These are phyloP conservation scores for Caenorhabditis afra DNA, from an alignment of 2,888 invertebrate genomes.

Conservation along the genomic window DNA sequence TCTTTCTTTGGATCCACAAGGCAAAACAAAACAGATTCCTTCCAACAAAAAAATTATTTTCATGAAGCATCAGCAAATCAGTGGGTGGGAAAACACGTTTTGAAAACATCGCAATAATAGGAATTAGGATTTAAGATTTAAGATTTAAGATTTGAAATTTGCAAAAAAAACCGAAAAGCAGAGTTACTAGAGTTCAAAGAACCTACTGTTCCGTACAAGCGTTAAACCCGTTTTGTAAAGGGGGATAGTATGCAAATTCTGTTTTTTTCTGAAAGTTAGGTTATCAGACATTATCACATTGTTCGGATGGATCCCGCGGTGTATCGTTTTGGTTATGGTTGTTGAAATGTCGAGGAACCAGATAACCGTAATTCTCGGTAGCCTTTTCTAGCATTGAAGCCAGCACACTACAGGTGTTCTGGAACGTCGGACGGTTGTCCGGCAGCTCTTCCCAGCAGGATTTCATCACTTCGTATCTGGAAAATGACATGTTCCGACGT, in stretches of 20 bases:
- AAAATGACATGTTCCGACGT: slow-evolving; percentile 16
- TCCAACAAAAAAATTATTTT: too few species aligned
- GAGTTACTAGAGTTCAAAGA: slow-evolving; percentile 24
- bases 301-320: slow-evolving; percentile 33
- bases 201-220: slow-evolving; percentile 48
- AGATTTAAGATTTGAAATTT: too few species aligned
- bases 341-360: slow-evolving; percentile 53
- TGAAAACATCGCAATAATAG: too few species aligned
- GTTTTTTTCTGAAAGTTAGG: neutral
- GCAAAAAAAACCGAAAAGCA: too few species aligned
- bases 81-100: too few species aligned
- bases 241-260: too few species aligned
- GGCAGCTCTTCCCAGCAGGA: slow-evolving; percentile 69
- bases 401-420: slow-evolving; percentile 63
- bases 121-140: too few species aligned
- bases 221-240: slow-evolving; percentile 17
- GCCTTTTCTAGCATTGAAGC: slow-evolving; percentile 69
- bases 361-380: slow-evolving; percentile 72
- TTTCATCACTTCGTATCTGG: slow-evolving; percentile 72
- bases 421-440: slow-evolving; percentile 66
- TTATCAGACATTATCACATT: slow-evolving; percentile 54
- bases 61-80: too few species aligned
- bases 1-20: neutral
- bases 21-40: neutral
- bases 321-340: slow-evolving; percentile 18